phyloP scores from a whole-genome alignment of 2,113 vertebrate species.

The Thinocorus orbignyianus region DNA sequence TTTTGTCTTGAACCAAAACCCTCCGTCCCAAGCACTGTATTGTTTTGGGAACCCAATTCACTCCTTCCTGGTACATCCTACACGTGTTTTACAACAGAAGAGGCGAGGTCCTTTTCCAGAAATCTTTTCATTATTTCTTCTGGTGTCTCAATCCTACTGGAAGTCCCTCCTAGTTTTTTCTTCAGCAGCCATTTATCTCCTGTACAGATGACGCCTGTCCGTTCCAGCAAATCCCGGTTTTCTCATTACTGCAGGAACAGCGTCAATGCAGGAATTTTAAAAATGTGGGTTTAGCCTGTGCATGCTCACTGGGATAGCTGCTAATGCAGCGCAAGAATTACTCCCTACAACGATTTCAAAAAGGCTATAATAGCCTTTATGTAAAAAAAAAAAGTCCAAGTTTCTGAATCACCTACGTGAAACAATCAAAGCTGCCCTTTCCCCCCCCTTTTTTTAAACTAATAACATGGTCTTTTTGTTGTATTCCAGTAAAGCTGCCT shows the following conservation, averaged over 20 bases:
- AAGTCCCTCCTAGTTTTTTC: background rate
- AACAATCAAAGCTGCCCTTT: background rate
- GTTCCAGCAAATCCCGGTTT: background rate
- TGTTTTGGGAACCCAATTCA: background rate
- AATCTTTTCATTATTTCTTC: background rate
- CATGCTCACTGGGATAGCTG: background rate
- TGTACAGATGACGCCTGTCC: background rate
- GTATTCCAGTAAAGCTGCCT: constrained; percentile 64
- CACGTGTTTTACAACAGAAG: background rate
- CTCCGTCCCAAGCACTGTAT: background rate
- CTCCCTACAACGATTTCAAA: background rate
- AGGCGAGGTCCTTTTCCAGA: background rate
- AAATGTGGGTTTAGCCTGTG: background rate
- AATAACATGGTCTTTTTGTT: constrained; percentile 33
- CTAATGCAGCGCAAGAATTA: background rate
- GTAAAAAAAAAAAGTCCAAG: background rate
- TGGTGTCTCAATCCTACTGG: background rate
- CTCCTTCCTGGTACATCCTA: background rate
- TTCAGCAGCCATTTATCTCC: background rate
- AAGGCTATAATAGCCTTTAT: background rate
- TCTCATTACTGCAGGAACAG: background rate
- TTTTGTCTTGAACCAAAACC: background rate
- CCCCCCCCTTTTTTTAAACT: background rate
- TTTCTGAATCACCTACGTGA: constrained; percentile 6
- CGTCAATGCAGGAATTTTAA: background rate